Evolutionary conservation across 2,888 invertebrate genomes (phyloP).

Genomic region (Macaria liturata): DNA sequence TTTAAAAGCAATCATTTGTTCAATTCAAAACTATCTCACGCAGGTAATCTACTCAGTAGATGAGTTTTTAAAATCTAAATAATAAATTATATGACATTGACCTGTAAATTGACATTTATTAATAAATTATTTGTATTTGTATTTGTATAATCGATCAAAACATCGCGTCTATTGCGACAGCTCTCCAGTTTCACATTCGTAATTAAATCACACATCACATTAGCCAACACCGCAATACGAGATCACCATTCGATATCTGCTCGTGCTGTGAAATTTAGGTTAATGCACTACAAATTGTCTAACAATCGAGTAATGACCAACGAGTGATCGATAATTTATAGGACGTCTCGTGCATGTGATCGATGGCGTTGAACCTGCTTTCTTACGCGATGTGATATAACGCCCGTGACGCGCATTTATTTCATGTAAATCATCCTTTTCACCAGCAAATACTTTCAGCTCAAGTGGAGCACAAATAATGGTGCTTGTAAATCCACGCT

Average conservation of each 20-base stretch:
- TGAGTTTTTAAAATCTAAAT: no score
- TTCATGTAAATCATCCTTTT: constrained; percentile 13
- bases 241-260: constrained; percentile 28
- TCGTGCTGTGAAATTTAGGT: constrained; percentile 37
- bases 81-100: no score
- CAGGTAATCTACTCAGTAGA: constrained; percentile 9
- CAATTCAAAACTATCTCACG: constrained; percentile 28
- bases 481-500: constrained; percentile 34
- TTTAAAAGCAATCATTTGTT: neutral
- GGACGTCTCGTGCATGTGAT: constrained; percentile 40
- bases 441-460: constrained; percentile 13
- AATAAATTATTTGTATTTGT: no score
- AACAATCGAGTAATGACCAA: constrained; percentile 6
- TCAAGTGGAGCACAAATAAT: constrained; percentile 14
- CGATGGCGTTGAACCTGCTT: constrained; percentile 41
- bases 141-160: constrained; percentile 12
- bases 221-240: constrained; percentile 24
- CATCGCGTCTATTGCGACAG: constrained; percentile 12
- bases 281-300: constrained; percentile 37
- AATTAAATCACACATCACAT: constrained; percentile 25
- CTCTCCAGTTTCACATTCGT: constrained; percentile 28
- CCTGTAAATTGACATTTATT: no score
- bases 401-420: constrained; percentile 21
- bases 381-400: constrained; percentile 55
- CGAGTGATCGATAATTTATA: constrained; percentile 31